A percentile compares a stretch with the other conserved stretches of the same genome.
These are phyloP conservation scores for Melanotaenia duboulayi DNA, from an alignment of 2,113 vertebrate genomes.

Conservation along the genomic window DNA sequence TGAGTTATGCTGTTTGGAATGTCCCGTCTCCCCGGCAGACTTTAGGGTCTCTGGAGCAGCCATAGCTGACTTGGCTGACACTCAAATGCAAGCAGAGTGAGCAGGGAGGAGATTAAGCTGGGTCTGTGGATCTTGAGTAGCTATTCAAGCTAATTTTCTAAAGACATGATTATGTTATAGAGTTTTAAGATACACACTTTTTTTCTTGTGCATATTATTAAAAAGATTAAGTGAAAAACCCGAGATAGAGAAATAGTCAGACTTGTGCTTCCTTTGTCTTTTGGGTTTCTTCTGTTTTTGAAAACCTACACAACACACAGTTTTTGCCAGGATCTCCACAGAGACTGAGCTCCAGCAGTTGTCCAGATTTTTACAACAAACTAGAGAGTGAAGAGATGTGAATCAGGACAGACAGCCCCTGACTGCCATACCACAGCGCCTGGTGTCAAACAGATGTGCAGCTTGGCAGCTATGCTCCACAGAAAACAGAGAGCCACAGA, in stretches of 20 bases:
- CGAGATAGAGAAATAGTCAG: background rate
- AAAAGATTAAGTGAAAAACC: background rate
- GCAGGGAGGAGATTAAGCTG: conserved; percentile 36
- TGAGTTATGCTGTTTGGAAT: conserved; percentile 79
- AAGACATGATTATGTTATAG: conserved; percentile 27
- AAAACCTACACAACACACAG: background rate
- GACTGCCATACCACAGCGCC: conserved; percentile 75
- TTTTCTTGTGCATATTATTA: background rate
- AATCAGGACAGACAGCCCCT: conserved; percentile 74
- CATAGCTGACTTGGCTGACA: conserved; percentile 66
- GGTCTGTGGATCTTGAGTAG: conserved; percentile 47
- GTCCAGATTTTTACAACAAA: conserved; percentile 51
- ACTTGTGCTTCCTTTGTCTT: conserved; percentile 1
- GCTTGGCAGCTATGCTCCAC: conserved; percentile 74
- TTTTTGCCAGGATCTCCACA: conserved; percentile 29
- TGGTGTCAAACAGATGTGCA: conserved; percentile 82
- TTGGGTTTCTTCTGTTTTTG: background rate
- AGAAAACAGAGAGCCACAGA: conserved; percentile 71
- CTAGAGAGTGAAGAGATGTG: conserved; percentile 56
- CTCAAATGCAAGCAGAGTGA: conserved; percentile 69
- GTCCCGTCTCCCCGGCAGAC: conserved; percentile 75
- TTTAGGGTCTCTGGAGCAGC: conserved; percentile 73
- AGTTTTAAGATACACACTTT: conserved; percentile 7
- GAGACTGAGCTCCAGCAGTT: conserved; percentile 36
- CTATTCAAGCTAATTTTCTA: conserved; percentile 47